These are phyloP conservation scores for Halcyon smyrnensis DNA, from an alignment of 2,797 vertebrate species.

Conservation along the genomic window DNA sequence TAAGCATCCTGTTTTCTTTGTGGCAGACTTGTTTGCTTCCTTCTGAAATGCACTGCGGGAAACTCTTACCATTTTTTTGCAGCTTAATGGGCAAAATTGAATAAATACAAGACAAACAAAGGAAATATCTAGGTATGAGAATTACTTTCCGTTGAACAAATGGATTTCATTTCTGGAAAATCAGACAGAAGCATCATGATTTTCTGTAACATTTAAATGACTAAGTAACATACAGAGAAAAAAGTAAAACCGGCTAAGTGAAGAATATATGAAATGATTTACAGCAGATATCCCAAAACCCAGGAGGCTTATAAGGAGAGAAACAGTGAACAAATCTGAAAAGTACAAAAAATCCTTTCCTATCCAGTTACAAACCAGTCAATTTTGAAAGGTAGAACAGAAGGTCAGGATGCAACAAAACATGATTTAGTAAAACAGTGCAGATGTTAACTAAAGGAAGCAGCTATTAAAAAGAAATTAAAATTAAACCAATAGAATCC, in stretches of 20 bases:
- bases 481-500: not conserved
- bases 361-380: not conserved
- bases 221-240: slow-evolving; percentile 3
- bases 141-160: slow-evolving; percentile 39
- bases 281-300: slow-evolving; percentile 5
- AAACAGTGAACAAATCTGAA: slow-evolving; percentile 2
- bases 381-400: slow-evolving; percentile 12
- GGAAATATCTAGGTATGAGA: slow-evolving; percentile 1
- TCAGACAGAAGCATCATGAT: slow-evolving; percentile 21
- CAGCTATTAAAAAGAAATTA: not conserved
- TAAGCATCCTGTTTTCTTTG: not conserved
- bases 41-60: not conserved
- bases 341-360: not conserved
- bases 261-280: slow-evolving; percentile 35
- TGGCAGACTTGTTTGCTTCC: not conserved
- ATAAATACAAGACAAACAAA: slow-evolving; percentile 18
- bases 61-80: not conserved
- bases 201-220: slow-evolving; percentile 61
- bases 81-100: slow-evolving; percentile 1
- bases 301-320: not conserved
- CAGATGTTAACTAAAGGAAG: not conserved
- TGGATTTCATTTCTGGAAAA: slow-evolving; percentile 50
- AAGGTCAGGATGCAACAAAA: not conserved
- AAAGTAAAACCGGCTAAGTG: slow-evolving; percentile 42
- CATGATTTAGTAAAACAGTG: not conserved